These are phyloP conservation scores for Chaetoderma sp. DNA, from an alignment of 2,888 invertebrate species.

Conservation along the genomic window DNA sequence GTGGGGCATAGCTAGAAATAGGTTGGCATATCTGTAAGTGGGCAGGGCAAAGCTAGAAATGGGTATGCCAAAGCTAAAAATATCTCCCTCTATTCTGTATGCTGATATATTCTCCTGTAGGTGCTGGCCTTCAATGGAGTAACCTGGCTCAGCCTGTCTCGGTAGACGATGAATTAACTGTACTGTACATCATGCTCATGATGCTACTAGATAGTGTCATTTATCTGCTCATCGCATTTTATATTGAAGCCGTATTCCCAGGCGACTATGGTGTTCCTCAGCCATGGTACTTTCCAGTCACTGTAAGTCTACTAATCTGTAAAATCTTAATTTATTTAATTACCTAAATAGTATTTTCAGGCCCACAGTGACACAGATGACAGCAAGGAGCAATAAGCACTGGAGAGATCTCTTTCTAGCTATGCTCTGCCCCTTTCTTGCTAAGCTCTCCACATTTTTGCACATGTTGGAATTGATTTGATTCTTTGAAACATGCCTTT, in stretches of 20 bases:
- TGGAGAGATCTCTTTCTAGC: background rate
- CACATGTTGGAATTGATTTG: no score
- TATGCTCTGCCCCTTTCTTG: no score
- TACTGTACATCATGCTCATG: constrained; percentile 77
- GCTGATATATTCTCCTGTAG: constrained; percentile 37
- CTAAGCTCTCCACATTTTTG: no score
- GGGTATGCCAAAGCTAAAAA: background rate
- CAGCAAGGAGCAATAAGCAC: no score
- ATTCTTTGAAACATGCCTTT: no score
- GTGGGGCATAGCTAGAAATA: no score
- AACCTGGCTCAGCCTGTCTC: constrained; percentile 72
- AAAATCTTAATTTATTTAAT: no score
- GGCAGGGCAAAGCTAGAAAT: background rate
- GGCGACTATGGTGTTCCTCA: constrained; percentile 87
- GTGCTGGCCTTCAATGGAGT: constrained; percentile 63
- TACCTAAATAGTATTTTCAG: no score
- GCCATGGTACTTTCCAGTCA: constrained; percentile 84
- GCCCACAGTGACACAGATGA: no score
- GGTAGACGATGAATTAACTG: constrained; percentile 78
- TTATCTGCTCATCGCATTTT: constrained; percentile 83
- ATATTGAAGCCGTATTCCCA: constrained; percentile 87
- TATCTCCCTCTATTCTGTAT: background rate
- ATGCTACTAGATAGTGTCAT: constrained; percentile 78
- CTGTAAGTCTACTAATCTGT: constrained; percentile 71
- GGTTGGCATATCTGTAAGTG: no score